Evolutionary conservation across 2,888 invertebrate genomes (phyloP).

Genomic region (Ramazzottius varieornatus): DNA sequence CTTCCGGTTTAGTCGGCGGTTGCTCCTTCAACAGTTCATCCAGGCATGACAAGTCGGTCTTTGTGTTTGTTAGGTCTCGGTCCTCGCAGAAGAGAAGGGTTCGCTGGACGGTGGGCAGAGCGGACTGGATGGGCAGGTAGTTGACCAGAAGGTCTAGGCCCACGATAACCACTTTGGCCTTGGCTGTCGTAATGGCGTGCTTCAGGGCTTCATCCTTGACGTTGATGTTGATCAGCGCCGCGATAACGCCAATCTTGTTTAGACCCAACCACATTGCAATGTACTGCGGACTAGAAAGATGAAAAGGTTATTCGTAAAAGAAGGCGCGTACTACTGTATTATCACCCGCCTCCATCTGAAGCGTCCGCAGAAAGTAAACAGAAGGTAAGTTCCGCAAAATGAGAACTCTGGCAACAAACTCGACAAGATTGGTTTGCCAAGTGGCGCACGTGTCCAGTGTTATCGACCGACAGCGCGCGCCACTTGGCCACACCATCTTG

Average conservation of each 20-base stretch:
- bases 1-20: not conserved
- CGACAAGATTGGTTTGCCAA: too few relatives aligned
- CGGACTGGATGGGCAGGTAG: not conserved
- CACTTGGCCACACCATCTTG: too few relatives aligned
- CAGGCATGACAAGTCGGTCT: not conserved
- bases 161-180: slow-evolving; percentile 22
- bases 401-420: too few relatives aligned
- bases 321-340: too few relatives aligned
- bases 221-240: slow-evolving; percentile 28
- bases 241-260: slow-evolving; percentile 25
- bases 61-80: not conserved
- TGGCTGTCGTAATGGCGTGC: slow-evolving; percentile 23
- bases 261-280: slow-evolving; percentile 27
- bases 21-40: not conserved
- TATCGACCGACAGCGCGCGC: too few relatives aligned
- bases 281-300: slow-evolving; percentile 19
- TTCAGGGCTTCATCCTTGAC: slow-evolving; percentile 21
- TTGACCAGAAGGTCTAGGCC: not conserved
- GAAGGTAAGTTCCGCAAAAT: not conserved
- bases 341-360: too few relatives aligned
- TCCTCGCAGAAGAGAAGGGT: not conserved
- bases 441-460: too few relatives aligned
- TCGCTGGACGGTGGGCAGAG: not conserved
- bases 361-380: too few relatives aligned
- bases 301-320: too few relatives aligned